These are phyloP conservation scores for Lagria hirta DNA, from an alignment of 2,888 invertebrate genomes.

Conservation along the genomic window DNA sequence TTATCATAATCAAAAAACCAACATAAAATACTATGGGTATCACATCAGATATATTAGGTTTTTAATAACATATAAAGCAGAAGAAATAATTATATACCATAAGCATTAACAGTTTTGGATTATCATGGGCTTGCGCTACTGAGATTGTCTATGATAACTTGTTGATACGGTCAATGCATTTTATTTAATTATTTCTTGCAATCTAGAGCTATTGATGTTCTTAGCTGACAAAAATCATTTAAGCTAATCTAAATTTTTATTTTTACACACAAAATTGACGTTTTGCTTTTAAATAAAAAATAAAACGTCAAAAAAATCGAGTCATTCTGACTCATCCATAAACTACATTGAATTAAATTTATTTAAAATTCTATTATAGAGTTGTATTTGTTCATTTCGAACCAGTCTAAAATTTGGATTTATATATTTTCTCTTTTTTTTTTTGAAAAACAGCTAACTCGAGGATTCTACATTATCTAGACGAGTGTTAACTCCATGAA, in stretches of 20 bases:
- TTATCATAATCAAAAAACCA: conserved; percentile 27
- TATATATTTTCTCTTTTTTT: too few species aligned
- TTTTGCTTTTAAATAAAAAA: conserved; percentile 13
- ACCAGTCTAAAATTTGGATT: conserved; percentile 33
- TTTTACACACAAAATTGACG: conserved; percentile 35
- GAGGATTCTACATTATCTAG: conserved; percentile 16
- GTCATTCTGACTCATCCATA: conserved; percentile 3
- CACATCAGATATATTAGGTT: conserved; percentile 48
- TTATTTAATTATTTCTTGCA: conserved; percentile 46
- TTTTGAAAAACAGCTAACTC: conserved; percentile 26
- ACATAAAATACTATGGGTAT: conserved; percentile 45
- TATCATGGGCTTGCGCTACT: conserved; percentile 2
- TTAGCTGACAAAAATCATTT: conserved; percentile 44
- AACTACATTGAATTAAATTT: conserved; percentile 22
- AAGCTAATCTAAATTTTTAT: conserved; percentile 27
- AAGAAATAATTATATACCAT: conserved; percentile 47
- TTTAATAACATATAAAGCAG: conserved; percentile 49
- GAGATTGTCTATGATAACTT: conserved; percentile 26
- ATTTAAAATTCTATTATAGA: conserved; percentile 28
- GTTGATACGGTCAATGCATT: conserved; percentile 33
- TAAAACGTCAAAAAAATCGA: conserved; percentile 15
- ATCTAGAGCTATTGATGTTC: conserved; percentile 48
- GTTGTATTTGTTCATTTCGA: conserved; percentile 28
- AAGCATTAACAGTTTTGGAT: conserved; percentile 34
- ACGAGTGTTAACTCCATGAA: conserved; percentile 21